Conservation (phyloP, 2,113 vertebrate species). For the Dendropsophus ebraccatus region DNA sequence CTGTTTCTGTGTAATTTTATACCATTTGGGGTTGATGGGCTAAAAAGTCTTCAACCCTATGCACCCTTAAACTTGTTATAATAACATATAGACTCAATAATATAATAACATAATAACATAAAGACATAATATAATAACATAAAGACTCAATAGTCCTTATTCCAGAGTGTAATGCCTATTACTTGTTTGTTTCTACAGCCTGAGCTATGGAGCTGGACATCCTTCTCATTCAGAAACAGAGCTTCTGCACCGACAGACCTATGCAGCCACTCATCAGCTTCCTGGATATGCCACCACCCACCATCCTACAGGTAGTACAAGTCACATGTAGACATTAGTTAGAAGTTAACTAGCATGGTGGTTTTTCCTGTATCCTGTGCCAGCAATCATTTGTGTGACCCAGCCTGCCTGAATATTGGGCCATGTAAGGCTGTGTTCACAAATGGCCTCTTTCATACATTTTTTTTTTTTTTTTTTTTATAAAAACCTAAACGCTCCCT, state of each 20-base stretch:
- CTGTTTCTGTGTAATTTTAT: too few relatives aligned
- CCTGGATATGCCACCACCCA: slow-evolving; percentile 87
- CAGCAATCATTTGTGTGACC: background rate
- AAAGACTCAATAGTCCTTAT: background rate
- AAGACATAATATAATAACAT: background rate
- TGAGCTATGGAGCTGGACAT: slow-evolving; percentile 91
- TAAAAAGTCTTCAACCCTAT: too few relatives aligned
- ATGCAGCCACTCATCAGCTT: slow-evolving; percentile 86
- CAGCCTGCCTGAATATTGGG: too few relatives aligned
- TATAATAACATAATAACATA: too few relatives aligned
- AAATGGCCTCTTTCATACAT: too few relatives aligned
- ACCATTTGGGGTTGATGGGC: too few relatives aligned
- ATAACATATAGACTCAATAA: background rate
- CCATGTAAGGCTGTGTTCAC: too few relatives aligned
- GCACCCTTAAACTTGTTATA: too few relatives aligned
- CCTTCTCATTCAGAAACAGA: slow-evolving; percentile 87
- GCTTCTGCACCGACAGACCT: slow-evolving; percentile 90
- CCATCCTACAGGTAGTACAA: slow-evolving; percentile 83
- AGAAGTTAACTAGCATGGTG: too few relatives aligned
- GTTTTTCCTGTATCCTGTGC: too few relatives aligned
- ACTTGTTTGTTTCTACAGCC: slow-evolving; percentile 70
- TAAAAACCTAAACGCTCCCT: too few relatives aligned
- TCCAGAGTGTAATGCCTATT: background rate
- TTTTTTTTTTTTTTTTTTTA: too few relatives aligned
- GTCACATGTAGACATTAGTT: background rate